These are phyloP conservation scores for Cotesia chilonis DNA, from an alignment of 1,140 invertebrate species.

Conservation along the genomic window DNA sequence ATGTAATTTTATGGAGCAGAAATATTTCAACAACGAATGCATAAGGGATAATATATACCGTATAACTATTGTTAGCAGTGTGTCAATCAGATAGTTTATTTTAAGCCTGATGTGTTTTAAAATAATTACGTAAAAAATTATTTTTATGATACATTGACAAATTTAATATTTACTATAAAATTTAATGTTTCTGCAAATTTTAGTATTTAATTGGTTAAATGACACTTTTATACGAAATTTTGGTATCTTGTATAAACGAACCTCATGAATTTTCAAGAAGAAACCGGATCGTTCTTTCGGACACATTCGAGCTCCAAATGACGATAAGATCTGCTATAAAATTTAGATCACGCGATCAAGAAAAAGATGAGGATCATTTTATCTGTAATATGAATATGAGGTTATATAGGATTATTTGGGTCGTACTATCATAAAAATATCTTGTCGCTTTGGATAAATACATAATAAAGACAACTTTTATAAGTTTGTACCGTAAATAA, in stretches of 20 bases:
- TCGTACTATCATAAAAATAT: conserved; percentile 43
- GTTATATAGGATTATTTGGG: conserved; percentile 39
- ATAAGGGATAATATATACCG: not conserved
- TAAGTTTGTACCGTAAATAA: not conserved
- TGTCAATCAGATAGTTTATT: no score
- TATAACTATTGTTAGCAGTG: no score
- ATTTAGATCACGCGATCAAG: conserved; percentile 28
- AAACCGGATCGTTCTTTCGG: conserved; percentile 23
- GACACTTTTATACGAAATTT: not conserved
- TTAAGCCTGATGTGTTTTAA: no score
- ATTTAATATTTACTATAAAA: no score
- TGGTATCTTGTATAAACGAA: conserved; percentile 16
- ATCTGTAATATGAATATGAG: not conserved
- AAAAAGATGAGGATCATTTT: conserved; percentile 17
- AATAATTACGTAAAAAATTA: no score
- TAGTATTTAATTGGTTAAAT: no score
- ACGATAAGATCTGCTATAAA: conserved; percentile 32
- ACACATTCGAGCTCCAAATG: conserved; percentile 10
- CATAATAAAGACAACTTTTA: not conserved
- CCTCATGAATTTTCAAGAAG: conserved; percentile 12
- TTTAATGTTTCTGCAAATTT: no score
- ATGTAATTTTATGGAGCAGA: conserved; percentile 21
- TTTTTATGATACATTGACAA: no score
- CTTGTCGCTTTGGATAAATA: conserved; percentile 16
- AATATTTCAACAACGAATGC: conserved; percentile 24